phyloP scores from a whole-genome alignment of 1,140 invertebrate species.

The Solenopsis invicta region DNA sequence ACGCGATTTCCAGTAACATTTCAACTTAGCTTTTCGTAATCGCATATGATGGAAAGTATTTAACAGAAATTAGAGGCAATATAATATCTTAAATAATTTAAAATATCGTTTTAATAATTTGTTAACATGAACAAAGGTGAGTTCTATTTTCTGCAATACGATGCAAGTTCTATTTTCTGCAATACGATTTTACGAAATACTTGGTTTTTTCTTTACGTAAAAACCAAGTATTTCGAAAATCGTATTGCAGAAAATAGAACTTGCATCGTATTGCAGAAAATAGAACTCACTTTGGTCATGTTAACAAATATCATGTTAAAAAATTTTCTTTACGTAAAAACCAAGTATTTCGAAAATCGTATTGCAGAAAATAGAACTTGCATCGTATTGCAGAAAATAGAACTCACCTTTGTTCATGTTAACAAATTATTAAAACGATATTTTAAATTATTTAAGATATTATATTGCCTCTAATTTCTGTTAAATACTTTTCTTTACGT shows the following conservation, averaged over 20 bases:
- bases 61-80: not conserved
- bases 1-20: not conserved
- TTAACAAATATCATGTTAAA: no score
- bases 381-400: no score
- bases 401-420: not conserved
- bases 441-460: not conserved
- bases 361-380: no score
- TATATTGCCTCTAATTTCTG: not conserved
- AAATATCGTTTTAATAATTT: not conserved
- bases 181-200: no score
- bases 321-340: no score
- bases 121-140: not conserved
- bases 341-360: no score
- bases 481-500: not conserved
- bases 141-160: no score
- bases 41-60: not conserved
- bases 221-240: conserved; percentile 18
- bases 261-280: no score
- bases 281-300: no score
- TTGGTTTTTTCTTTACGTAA: no score
- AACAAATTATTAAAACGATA: not conserved
- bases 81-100: not conserved
- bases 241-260: not conserved
- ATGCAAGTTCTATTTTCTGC: no score
- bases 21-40: not conserved